phyloP scores from a whole-genome alignment of 2,797 vertebrate genomes.

The Smutsia gigantea region DNA sequence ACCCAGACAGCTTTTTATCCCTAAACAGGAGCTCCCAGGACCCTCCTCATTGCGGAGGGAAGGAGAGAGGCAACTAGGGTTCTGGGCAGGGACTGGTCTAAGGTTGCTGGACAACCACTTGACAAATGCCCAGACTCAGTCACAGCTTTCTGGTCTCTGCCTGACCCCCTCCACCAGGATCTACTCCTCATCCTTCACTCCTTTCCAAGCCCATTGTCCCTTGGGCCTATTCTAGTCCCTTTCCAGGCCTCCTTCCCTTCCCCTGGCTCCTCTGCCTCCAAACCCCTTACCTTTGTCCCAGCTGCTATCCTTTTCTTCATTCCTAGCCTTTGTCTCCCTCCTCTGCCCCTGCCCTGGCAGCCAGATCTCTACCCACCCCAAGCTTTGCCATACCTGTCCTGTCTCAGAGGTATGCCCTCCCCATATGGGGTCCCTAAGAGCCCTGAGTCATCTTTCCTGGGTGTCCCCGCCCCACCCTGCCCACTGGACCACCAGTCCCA shows the following conservation, averaged over 20 bases:
- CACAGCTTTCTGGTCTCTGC: neutral
- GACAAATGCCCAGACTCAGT: neutral
- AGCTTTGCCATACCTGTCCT: neutral
- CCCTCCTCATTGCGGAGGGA: neutral
- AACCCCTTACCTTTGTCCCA: neutral
- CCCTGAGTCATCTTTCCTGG: neutral
- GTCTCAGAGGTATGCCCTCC: neutral
- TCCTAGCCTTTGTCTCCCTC: neutral
- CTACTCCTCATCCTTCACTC: neutral
- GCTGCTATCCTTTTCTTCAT: neutral
- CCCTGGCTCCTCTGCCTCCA: neutral
- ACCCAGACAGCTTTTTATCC: neutral
- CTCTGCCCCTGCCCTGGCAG: neutral
- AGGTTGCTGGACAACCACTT: neutral
- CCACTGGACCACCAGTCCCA: neutral
- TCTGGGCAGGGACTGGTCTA: neutral
- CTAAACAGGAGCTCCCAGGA: neutral
- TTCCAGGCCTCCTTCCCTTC: neutral
- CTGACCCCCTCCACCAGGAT: neutral
- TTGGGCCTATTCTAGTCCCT: neutral
- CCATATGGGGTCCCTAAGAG: neutral
- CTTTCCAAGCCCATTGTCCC: neutral
- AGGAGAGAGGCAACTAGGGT: neutral
- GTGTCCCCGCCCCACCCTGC: neutral
- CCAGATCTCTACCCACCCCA: neutral